Conservation (phyloP, 1,140 invertebrate species). For the Bombus turneri region DNA sequence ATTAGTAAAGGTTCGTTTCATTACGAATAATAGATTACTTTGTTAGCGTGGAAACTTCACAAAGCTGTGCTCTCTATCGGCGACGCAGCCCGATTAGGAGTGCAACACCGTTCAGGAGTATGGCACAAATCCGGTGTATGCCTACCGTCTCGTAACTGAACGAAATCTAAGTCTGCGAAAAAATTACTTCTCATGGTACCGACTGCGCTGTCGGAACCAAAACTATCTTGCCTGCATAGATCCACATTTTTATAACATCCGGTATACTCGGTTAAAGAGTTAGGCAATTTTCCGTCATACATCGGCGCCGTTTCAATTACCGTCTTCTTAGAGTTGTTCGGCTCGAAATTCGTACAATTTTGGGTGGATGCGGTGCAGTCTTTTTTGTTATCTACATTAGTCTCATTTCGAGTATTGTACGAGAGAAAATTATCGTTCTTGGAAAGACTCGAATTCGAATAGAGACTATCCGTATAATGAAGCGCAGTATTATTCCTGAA, state of each 20-base stretch:
- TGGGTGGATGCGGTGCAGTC: conserved; percentile 9
- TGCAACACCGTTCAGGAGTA: conserved; percentile 74
- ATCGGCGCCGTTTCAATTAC: conserved; percentile 34
- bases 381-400: conserved; percentile 25
- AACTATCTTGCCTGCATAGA: conserved; percentile 78
- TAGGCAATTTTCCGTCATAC: conserved; percentile 55
- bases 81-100: conserved; percentile 72
- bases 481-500: conserved; percentile 42
- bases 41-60: conserved; percentile 56
- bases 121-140: conserved; percentile 74
- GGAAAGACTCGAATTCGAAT: conserved; percentile 62
- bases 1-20: conserved; percentile 56
- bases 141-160: conserved; percentile 73
- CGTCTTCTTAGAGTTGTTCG: conserved; percentile 31
- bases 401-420: conserved; percentile 32
- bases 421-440: conserved; percentile 46
- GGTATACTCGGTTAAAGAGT: conserved; percentile 63
- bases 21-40: conserved; percentile 33
- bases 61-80: conserved; percentile 80
- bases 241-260: conserved; percentile 72
- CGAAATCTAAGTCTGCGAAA: conserved; percentile 79
- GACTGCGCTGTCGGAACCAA: conserved; percentile 79
- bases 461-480: conserved; percentile 51
- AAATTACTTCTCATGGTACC: conserved; percentile 82
- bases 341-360: conserved; percentile 17